Percentiles rank a stretch among this genome's conserved stretches.
These are phyloP conservation scores for Pseudomyrmex gracilis DNA, from an alignment of 1,140 invertebrate genomes.

Conservation along the genomic window DNA sequence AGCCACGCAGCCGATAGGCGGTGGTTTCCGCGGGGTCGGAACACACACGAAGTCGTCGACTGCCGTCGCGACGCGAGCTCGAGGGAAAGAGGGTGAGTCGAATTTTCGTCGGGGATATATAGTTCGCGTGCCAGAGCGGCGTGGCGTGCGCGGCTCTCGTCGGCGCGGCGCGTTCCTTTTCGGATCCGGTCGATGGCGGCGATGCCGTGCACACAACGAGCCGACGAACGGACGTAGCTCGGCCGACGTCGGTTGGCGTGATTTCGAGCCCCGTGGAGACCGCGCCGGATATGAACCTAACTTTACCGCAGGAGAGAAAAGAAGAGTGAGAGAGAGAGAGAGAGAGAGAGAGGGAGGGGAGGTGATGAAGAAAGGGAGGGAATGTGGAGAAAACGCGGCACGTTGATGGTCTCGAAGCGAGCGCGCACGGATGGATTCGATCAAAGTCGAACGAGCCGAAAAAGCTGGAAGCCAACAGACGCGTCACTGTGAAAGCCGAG, in stretches of 20 bases:
- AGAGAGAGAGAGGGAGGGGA: neutral
- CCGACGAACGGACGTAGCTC: slow-evolving; percentile 48
- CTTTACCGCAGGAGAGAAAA: slow-evolving; percentile 58
- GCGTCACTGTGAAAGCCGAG: slow-evolving; percentile 1
- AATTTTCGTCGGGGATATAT: slow-evolving; percentile 63
- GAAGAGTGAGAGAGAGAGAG: slow-evolving; percentile 14
- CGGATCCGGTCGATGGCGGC: slow-evolving; percentile 65
- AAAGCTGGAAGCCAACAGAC: slow-evolving; percentile 46
- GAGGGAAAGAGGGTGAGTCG: slow-evolving; percentile 22
- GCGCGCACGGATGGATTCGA: slow-evolving; percentile 64
- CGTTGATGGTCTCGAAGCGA: slow-evolving; percentile 43
- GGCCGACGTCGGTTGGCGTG: slow-evolving; percentile 74
- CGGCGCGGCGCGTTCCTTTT: slow-evolving; percentile 54
- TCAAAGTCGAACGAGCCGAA: slow-evolving; percentile 73
- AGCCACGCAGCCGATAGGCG: slow-evolving; percentile 57
- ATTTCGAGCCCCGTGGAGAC: slow-evolving; percentile 77
- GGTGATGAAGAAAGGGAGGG: no score
- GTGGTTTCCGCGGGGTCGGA: slow-evolving; percentile 68
- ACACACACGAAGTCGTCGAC: slow-evolving; percentile 19
- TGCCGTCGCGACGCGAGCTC: slow-evolving; percentile 20
- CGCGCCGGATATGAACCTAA: slow-evolving; percentile 81
- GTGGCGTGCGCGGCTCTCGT: slow-evolving; percentile 59
- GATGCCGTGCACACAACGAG: slow-evolving; percentile 54
- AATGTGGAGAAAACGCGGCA: neutral
- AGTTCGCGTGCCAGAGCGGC: slow-evolving; percentile 61